Evolutionary conservation across 1,140 invertebrate species (phyloP).

Genomic region (Trialeurodes vaporariorum): DNA sequence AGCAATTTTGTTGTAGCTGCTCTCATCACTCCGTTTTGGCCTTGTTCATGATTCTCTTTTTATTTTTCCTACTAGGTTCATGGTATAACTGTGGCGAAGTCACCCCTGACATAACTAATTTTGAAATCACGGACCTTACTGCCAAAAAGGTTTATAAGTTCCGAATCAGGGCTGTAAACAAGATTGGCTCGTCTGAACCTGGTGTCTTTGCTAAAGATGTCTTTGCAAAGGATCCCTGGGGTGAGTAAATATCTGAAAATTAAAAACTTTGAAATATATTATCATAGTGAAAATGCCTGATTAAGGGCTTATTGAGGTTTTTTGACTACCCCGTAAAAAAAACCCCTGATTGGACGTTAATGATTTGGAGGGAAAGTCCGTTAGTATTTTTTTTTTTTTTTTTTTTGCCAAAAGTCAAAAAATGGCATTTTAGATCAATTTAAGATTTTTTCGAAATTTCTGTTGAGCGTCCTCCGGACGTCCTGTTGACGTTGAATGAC

Average conservation of each 20-base stretch:
- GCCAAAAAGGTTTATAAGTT: slow-evolving; percentile 90
- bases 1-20: too few species aligned
- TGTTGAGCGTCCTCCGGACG: too few species aligned
- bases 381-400: too few species aligned
- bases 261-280: too few species aligned
- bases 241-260: too few species aligned
- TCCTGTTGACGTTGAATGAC: too few species aligned
- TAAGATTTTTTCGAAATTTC: too few species aligned
- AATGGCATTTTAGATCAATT: too few species aligned
- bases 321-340: not conserved
- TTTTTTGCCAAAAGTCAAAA: too few species aligned
- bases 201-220: slow-evolving; percentile 72
- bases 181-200: slow-evolving; percentile 77
- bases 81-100: slow-evolving; percentile 77
- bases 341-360: not conserved
- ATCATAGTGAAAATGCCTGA: too few species aligned
- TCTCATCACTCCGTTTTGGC: too few species aligned
- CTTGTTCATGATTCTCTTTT: not conserved
- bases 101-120: slow-evolving; percentile 45
- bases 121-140: slow-evolving; percentile 75
- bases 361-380: too few species aligned
- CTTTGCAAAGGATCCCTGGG: slow-evolving; percentile 95
- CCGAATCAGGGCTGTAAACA: slow-evolving; percentile 87
- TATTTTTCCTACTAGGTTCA: slow-evolving; percentile 5
- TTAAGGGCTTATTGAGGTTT: not conserved